phyloP scores from a whole-genome alignment of 2,797 vertebrate genomes.

The Nasua narica region DNA sequence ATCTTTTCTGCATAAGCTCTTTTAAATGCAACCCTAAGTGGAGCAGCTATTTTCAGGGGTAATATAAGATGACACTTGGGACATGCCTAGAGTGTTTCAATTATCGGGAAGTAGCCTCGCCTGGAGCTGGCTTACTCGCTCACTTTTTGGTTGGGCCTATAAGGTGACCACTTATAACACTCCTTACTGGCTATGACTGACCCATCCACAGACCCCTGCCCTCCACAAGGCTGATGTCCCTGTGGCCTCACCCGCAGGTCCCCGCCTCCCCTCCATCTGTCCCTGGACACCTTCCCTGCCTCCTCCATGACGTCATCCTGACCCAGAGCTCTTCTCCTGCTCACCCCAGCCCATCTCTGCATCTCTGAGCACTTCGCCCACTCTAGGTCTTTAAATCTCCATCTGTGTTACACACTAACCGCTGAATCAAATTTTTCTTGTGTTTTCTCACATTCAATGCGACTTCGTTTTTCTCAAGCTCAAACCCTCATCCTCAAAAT shows the following conservation, averaged over 20 bases:
- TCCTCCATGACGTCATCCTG: background rate
- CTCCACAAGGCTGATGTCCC: background rate
- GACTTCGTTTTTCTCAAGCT: background rate
- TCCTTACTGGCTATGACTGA: background rate
- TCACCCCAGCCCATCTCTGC: background rate
- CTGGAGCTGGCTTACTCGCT: background rate
- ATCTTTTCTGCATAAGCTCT: conserved; percentile 42
- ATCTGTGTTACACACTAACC: background rate
- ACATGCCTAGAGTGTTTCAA: conserved; percentile 27
- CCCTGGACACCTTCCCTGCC: too few relatives aligned
- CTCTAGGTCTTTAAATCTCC: background rate
- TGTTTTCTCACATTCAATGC: background rate
- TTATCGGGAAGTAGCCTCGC: background rate
- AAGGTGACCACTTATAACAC: background rate
- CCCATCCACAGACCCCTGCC: background rate
- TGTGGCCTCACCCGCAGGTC: background rate
- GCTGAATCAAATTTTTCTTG: background rate
- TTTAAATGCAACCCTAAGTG: conserved; percentile 49
- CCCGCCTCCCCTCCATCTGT: too few relatives aligned
- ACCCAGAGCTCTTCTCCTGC: background rate
- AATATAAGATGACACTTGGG: conserved; percentile 60
- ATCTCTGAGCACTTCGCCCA: background rate
- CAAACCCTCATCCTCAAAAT: background rate
- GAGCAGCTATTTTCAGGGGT: conserved; percentile 48
- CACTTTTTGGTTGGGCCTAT: background rate